Percentiles rank a stretch among this genome's conserved stretches.
phyloP scores from a whole-genome alignment of 2,113 vertebrate genomes.

The Narcine bancroftii region DNA sequence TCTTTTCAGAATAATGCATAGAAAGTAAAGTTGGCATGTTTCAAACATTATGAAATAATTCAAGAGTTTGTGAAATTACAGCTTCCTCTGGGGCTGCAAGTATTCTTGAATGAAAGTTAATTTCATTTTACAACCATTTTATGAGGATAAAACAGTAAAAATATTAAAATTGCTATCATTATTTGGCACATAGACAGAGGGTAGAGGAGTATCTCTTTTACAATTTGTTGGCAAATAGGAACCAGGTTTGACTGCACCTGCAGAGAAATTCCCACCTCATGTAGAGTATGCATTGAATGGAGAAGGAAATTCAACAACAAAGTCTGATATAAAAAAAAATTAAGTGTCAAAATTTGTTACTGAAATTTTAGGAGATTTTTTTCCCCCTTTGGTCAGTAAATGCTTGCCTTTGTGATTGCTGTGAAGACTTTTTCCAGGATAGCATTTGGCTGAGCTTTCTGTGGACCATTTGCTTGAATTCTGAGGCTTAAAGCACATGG shows the following conservation, averaged over 20 bases:
- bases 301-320: not conserved
- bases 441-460: conserved; percentile 87
- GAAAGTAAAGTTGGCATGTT: not conserved
- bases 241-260: not conserved
- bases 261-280: not conserved
- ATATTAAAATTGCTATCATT: not conserved
- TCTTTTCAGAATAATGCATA: not conserved
- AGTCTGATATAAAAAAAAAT: no score
- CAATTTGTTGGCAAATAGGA: not conserved
- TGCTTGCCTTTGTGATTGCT: conserved; percentile 90
- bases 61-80: not conserved
- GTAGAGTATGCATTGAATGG: not conserved
- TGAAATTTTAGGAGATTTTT: not conserved
- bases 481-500: conserved; percentile 92
- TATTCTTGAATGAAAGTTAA: not conserved
- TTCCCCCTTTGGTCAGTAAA: not conserved
- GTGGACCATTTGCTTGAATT: conserved; percentile 87
- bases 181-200: no score
- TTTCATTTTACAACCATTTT: not conserved
- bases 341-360: not conserved
- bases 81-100: not conserved
- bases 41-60: not conserved
- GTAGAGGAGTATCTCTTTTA: not conserved
- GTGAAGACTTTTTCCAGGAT: conserved; percentile 98
- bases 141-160: not conserved